A percentile compares a stretch with the other conserved stretches of the same genome.
Conservation (phyloP, 2,113 vertebrate genomes). For the Xyrauchen texanus region DNA sequence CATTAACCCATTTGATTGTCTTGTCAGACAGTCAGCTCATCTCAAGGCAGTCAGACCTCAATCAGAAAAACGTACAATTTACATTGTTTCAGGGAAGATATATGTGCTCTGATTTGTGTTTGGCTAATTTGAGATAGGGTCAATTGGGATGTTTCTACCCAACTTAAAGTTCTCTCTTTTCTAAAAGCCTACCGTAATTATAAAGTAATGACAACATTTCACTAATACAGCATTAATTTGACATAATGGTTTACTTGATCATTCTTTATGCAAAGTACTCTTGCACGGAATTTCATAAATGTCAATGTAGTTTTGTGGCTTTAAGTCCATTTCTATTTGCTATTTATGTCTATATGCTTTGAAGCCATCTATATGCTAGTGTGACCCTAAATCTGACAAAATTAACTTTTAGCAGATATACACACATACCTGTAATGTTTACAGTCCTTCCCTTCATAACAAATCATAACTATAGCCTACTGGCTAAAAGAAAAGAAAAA, state of each 20-base stretch:
- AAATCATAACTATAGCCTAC: too few relatives aligned
- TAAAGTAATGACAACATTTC: background rate
- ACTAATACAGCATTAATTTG: background rate
- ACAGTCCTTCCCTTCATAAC: too few relatives aligned
- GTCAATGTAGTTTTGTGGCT: too few relatives aligned
- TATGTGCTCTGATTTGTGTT: conserved; percentile 5
- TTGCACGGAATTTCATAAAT: too few relatives aligned
- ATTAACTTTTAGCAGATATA: too few relatives aligned
- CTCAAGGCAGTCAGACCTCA: background rate
- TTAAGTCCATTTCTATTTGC: too few relatives aligned
- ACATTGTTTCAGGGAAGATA: conserved; percentile 15
- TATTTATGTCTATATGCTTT: too few relatives aligned
- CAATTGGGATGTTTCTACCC: background rate
- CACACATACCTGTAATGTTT: too few relatives aligned
- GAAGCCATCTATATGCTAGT: too few relatives aligned
- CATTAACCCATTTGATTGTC: conserved; percentile 7
- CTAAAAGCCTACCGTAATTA: background rate
- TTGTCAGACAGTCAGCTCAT: background rate
- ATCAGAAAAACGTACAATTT: conserved; percentile 13
- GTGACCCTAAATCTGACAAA: too few relatives aligned
- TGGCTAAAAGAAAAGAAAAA: too few relatives aligned
- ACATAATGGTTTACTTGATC: background rate
- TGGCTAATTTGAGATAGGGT: background rate
- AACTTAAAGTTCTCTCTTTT: background rate
- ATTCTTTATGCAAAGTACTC: too few relatives aligned